Base-by-base conservation (phyloP, 2,797 vertebrate genomes). In the Parauchenoglanis ngamensis region DNA sequence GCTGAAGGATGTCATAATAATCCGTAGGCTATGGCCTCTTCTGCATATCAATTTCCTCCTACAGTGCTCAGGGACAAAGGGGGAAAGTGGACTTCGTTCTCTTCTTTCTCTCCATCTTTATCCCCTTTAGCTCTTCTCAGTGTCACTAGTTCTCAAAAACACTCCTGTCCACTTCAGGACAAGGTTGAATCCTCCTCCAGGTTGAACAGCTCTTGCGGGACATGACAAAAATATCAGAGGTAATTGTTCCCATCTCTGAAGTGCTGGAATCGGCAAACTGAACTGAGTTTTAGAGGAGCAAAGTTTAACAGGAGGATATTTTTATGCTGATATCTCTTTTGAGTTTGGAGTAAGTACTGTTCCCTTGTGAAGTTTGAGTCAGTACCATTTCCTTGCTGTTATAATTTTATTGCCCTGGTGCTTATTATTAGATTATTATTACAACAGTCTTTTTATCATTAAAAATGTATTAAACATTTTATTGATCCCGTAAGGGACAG, bases 1-100 rank as follows among this genome's bases (percentile, higher is more conserved):
- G 44, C 85, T 86, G 81, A 89, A 88, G 80, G 88, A 91, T 89
- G 90, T 86, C 83, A 87, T 90, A 89, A 87, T 91, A 86, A 90
- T 89, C 44, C 80, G n/a, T 77, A 28, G 54, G 61, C 54, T n/a
- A n/a, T 2, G 28, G 21, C 52, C 46, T 82, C 65, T 54, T 87
- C 61, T 87, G 59, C 83, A 85, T 89, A 83, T 85, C 73, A 85
- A 85, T 87, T 89, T 87, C 57, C 76, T 84, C 85, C 76, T 76
- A 84, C 59, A 13, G 73, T 79, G 83, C 83, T 40, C 23, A 25
- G 68, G 54, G 68, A 73, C 35, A 61, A 25, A 28, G 40, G 28
- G 21, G 7, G 25, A 25, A 70, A 56, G 49, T 56, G 28, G 49
- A 75, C 54, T 75, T 59, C 23, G 7, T 57, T 61, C 21, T 61